Evolutionary conservation across 2,797 vertebrate species (phyloP), one percentile per base, ranked within the genome.

Genomic region (Uromys caudimaculatus): DNA sequence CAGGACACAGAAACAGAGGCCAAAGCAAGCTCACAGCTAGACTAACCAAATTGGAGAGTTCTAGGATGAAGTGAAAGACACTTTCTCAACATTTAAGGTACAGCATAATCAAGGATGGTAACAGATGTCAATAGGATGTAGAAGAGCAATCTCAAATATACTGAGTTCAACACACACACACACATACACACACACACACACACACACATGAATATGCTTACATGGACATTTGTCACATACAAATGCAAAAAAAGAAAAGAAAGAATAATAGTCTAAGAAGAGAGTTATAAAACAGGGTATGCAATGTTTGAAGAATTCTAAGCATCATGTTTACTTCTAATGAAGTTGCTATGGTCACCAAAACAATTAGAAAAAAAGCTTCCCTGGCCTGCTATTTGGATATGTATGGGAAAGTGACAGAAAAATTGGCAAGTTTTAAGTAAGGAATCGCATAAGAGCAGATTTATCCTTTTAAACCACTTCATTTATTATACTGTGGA

Each of bases 361-460:
- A 13, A 58, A 23, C 1, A 75, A 77, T 86, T 90, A 78, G 35
- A 89, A 95, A 81, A 81, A 2, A 17, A 29, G 0, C 3, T 90
- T 58, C 81, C 10, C 19, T 47, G 44, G 1, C 2, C 13, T 95
- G 64, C 38, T 82, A 56, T 41, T 88, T 73, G n/a, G 8, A 91
- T 11, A 83, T 89, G 2, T 71, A 21, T 94, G 44, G n/a, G 67
- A 50, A 84, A 9, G 3, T 21, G 84, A 52, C 19, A 62, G 19
- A 23, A 94, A 82, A 88, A 54, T 2, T 24, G 4, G 87, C 78
- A 96, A 1, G 0, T 91, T 94, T 95, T 83, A 91, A 81, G 27
- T 24, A 56, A 7, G 1, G 7, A 54, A 79, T 89, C 77, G 56
- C n/a, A 27, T 0, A 16, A 85, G 4, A 87, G 62, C 16, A 62